Percentiles rank a stretch among this genome's conserved stretches.
Conservation (phyloP, 2,797 vertebrate species). For the Acipenser oxyrinchus region DNA sequence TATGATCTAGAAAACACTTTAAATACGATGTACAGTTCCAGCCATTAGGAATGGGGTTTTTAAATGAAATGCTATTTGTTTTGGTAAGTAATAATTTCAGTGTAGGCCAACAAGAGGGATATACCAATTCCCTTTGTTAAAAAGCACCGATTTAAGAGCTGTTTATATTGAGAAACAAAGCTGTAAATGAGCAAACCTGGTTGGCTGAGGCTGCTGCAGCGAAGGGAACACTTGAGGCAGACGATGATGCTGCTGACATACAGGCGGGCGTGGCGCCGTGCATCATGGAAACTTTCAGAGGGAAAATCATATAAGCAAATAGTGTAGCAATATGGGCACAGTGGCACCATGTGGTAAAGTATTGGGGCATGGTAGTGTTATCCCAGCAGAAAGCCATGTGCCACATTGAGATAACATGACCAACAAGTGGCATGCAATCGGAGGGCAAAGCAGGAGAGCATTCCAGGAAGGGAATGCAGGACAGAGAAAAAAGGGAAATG, state of each 20-base stretch:
- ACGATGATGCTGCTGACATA: constrained; percentile 94
- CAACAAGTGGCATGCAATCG: constrained; percentile 73
- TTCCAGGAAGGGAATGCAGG: constrained; percentile 37
- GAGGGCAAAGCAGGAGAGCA: constrained; percentile 64
- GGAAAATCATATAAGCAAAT: constrained; percentile 84
- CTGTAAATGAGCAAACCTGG: constrained; percentile 93
- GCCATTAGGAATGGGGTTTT: neutral
- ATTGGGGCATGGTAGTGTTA: constrained; percentile 51
- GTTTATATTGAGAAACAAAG: constrained; percentile 61
- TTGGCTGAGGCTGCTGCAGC: constrained; percentile 93
- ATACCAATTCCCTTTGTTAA: constrained; percentile 56
- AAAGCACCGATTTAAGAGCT: constrained; percentile 49
- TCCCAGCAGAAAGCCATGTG: constrained; percentile 70
- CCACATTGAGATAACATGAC: constrained; percentile 46
- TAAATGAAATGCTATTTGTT: neutral
- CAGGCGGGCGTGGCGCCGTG: constrained; percentile 94
- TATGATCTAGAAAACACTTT: no score
- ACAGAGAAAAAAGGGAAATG: constrained; percentile 52
- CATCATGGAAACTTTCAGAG: constrained; percentile 97
- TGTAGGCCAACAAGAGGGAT: constrained; percentile 90
- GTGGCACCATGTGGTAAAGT: constrained; percentile 55
- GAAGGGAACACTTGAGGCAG: constrained; percentile 99
- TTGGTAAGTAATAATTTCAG: constrained; percentile 21
- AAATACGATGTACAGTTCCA: no score
- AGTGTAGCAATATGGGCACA: constrained; percentile 65